These are phyloP conservation scores for Sesia bembeciformis DNA, from an alignment of 2,888 invertebrate species.

Conservation along the genomic window DNA sequence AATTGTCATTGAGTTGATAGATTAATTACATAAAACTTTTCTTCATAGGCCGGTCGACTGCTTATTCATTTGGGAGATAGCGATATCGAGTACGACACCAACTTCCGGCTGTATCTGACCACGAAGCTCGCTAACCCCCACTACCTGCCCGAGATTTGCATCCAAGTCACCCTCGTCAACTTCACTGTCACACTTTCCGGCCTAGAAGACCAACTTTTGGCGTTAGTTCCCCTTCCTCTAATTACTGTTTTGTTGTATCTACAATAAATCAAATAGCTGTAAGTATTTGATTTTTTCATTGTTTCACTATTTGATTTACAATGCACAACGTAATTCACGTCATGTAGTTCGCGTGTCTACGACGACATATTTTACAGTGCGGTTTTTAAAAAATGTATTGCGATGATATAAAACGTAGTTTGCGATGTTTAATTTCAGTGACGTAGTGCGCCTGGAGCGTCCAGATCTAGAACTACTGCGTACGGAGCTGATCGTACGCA, in stretches of 20 bases:
- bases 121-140: constrained; percentile 95
- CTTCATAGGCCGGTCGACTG: constrained; percentile 79
- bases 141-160: constrained; percentile 93
- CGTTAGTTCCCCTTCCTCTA: constrained; percentile 73
- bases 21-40: not conserved
- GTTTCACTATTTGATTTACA: too few species aligned
- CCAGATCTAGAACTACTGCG: constrained; percentile 90
- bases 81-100: constrained; percentile 90
- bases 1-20: too few species aligned
- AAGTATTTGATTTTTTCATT: too few species aligned
- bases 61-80: constrained; percentile 90
- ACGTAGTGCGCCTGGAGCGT: constrained; percentile 92
- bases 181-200: constrained; percentile 94
- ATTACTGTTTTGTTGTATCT: too few species aligned
- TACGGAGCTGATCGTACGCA: constrained; percentile 87
- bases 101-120: constrained; percentile 92
- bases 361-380: too few species aligned
- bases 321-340: too few species aligned
- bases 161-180: constrained; percentile 93
- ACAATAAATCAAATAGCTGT: too few species aligned
- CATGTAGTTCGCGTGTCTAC: too few species aligned
- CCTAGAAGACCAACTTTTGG: constrained; percentile 92
- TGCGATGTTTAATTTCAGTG: constrained; percentile 49
- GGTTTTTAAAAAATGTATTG: too few species aligned
- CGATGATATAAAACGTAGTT: too few species aligned